Evolutionary conservation across 2,888 invertebrate genomes (phyloP).

Genomic region (Elysia crispata): DNA sequence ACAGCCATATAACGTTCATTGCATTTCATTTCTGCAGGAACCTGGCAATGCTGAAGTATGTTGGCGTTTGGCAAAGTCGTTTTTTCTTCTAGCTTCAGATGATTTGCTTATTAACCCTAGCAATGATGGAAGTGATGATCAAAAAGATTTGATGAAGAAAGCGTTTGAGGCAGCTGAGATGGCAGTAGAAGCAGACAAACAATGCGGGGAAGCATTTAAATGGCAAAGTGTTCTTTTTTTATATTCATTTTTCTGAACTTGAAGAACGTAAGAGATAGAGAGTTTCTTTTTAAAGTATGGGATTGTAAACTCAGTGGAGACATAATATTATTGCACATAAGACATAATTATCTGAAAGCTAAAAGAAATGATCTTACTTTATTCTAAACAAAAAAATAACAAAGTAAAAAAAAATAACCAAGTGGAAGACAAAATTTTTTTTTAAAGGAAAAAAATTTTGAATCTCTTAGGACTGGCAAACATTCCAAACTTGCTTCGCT

Average conservation of each 20-base stretch:
- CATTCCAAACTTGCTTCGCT: background rate
- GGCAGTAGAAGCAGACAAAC: constrained; percentile 80
- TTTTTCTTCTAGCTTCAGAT: constrained; percentile 36
- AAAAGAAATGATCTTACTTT: no score
- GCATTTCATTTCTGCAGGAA: background rate
- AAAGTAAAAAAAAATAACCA: background rate
- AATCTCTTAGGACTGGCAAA: background rate
- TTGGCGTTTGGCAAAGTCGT: constrained; percentile 35
- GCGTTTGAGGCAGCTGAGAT: constrained; percentile 81
- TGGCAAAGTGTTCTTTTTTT: constrained; percentile 79
- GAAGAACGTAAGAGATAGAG: no score
- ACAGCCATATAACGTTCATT: background rate
- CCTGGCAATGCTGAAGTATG: constrained; percentile 14
- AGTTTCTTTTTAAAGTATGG: no score
- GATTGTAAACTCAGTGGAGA: no score
- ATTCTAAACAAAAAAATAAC: no score
- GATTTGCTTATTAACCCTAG: constrained; percentile 30
- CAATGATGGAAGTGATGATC: constrained; percentile 60
- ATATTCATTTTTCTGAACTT: no score
- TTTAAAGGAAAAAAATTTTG: background rate
- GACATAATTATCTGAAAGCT: no score
- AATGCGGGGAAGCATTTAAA: constrained; percentile 83
- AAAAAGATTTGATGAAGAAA: constrained; percentile 75
- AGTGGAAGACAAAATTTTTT: background rate
- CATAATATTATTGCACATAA: no score